Evolutionary conservation across 1,140 invertebrate genomes (phyloP).

Genomic region (Ceratitis capitata): DNA sequence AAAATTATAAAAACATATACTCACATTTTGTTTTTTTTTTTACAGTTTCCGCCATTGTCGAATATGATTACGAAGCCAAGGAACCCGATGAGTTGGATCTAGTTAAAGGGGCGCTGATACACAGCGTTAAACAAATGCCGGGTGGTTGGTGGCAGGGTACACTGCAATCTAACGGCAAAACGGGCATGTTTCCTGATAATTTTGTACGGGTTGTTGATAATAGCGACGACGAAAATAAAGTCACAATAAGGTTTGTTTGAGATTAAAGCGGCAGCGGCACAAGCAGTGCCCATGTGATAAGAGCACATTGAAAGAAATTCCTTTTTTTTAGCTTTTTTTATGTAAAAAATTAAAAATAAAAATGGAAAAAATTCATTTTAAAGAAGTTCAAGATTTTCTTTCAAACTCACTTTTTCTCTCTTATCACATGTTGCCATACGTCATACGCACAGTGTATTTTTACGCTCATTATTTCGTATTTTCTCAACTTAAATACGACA

Average conservation of each 20-base stretch:
- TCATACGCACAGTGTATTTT: not conserved
- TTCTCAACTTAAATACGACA: slow-evolving; percentile 4
- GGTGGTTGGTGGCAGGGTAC: slow-evolving; percentile 98
- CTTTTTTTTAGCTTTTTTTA: not conserved
- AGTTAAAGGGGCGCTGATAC: slow-evolving; percentile 88
- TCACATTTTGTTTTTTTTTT: slow-evolving; percentile 44
- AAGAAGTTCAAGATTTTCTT: no score
- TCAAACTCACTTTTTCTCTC: not conserved
- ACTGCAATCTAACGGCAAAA: slow-evolving; percentile 76
- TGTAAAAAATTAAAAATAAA: not conserved
- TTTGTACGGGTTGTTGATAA: slow-evolving; percentile 81
- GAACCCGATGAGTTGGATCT: slow-evolving; percentile 87
- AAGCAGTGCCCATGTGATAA: not conserved
- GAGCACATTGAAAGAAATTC: not conserved
- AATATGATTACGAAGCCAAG: slow-evolving; percentile 83
- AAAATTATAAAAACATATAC: not conserved
- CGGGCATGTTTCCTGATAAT: slow-evolving; percentile 97
- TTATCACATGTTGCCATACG: not conserved
- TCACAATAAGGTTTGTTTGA: slow-evolving; percentile 58
- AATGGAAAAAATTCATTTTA: no score
- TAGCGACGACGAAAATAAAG: slow-evolving; percentile 54
- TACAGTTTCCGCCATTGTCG: slow-evolving; percentile 80
- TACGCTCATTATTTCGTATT: slow-evolving; percentile 9
- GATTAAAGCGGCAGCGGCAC: no score
- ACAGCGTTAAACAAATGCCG: slow-evolving; percentile 81